A percentile compares a stretch with the other conserved stretches of the same genome.
Conservation (phyloP, 2,888 invertebrate genomes). For the Carpatolechia fugitivella region DNA sequence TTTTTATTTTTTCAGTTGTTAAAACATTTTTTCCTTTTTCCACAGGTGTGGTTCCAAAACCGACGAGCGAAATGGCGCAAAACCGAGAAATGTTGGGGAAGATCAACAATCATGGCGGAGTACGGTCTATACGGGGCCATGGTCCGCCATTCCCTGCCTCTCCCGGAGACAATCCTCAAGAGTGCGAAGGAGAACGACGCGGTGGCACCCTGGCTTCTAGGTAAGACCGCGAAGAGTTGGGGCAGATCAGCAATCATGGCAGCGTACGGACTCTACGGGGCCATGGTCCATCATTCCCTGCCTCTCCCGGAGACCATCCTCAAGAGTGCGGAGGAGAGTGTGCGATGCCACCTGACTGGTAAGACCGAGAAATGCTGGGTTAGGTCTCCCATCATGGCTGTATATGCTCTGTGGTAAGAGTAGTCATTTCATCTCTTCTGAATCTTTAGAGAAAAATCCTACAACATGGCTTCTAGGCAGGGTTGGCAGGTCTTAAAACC, state of each 20-base stretch:
- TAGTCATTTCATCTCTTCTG: slow-evolving; percentile 98
- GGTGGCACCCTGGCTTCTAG: slow-evolving; percentile 99
- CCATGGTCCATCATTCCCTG: slow-evolving; percentile 99
- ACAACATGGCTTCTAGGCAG: too few relatives aligned
- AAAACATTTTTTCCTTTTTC: background rate
- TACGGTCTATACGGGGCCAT: slow-evolving; percentile 99
- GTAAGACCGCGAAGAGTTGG: slow-evolving; percentile 99
- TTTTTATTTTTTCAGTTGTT: too few relatives aligned
- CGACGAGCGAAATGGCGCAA: slow-evolving; percentile 99
- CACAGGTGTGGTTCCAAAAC: slow-evolving; percentile 99
- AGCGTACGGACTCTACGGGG: slow-evolving; percentile 99
- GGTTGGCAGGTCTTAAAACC: too few relatives aligned
- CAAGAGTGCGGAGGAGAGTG: slow-evolving; percentile 97
- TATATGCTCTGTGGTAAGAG: slow-evolving; percentile 99
- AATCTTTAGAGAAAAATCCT: too few relatives aligned
- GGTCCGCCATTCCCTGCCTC: slow-evolving; percentile 98
- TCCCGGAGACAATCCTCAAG: slow-evolving; percentile 99
- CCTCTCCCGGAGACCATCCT: slow-evolving; percentile 99
- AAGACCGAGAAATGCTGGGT: slow-evolving; percentile 99
- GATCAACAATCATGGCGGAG: slow-evolving; percentile 99
- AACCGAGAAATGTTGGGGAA: slow-evolving; percentile 99
- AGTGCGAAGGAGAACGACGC: slow-evolving; percentile 97
- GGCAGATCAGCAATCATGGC: slow-evolving; percentile 99
- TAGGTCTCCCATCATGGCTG: slow-evolving; percentile 99
- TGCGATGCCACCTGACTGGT: slow-evolving; percentile 99